phyloP scores from a whole-genome alignment of 2,113 vertebrate species.

The Promerops cafer region DNA sequence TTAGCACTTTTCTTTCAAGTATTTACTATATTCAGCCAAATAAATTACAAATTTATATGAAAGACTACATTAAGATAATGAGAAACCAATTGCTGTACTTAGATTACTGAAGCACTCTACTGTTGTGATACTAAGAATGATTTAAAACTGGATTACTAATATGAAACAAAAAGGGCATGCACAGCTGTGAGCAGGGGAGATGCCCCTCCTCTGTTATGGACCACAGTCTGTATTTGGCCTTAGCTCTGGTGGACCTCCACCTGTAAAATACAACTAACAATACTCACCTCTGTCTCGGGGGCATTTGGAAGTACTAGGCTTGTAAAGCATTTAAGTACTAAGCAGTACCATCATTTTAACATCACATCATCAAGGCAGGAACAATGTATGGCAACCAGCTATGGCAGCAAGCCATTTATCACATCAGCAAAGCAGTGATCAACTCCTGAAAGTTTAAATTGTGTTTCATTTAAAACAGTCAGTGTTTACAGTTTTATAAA shows the following conservation, averaged over 20 bases:
- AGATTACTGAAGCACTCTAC: not conserved
- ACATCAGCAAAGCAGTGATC: conserved; percentile 36
- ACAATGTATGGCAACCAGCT: not conserved
- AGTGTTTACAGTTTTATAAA: not conserved
- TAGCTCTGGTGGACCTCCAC: not conserved
- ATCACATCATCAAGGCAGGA: conserved; percentile 1
- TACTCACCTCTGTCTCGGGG: not conserved
- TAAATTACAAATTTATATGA: not conserved
- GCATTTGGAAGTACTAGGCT: not conserved
- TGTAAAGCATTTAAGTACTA: not conserved
- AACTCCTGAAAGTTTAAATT: conserved; percentile 30
- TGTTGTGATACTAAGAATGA: not conserved
- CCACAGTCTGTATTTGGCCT: not conserved
- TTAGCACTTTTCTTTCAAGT: not conserved
- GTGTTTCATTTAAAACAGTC: conserved; percentile 5
- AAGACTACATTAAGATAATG: not conserved
- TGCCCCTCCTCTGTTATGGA: not conserved
- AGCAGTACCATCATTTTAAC: not conserved
- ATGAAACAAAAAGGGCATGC: not conserved
- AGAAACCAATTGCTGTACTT: not conserved
- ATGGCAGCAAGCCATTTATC: conserved; percentile 3
- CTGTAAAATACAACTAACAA: not conserved
- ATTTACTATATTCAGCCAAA: not conserved
- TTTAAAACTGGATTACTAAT: not conserved
- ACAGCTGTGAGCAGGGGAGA: not conserved